Evolutionary conservation across 2,797 vertebrate species (phyloP).

Genomic region (Platyrinchus mystaceus): DNA sequence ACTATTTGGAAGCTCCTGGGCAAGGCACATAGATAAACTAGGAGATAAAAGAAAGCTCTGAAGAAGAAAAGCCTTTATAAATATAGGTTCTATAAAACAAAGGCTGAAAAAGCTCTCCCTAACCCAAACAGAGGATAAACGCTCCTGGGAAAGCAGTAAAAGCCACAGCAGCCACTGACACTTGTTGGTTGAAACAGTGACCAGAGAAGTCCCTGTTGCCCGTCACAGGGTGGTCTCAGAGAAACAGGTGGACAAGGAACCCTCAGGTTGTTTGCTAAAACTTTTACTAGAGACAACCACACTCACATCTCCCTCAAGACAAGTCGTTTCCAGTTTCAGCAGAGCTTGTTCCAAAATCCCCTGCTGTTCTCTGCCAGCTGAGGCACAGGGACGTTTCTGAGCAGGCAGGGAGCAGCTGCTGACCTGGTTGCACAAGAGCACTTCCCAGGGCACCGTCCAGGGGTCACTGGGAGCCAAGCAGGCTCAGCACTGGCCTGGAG

Average conservation of each 20-base stretch:
- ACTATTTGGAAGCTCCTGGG: not conserved
- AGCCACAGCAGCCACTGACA: not conserved
- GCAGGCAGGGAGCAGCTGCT: not conserved
- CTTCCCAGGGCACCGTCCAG: not conserved
- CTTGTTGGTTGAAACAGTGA: rapidly evolving
- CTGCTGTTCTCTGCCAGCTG: not conserved
- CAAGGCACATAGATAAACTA: not conserved
- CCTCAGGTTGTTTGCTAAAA: not conserved
- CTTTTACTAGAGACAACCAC: rapidly evolving
- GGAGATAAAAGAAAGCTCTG: not conserved
- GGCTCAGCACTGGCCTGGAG: not conserved
- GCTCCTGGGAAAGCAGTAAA: not conserved
- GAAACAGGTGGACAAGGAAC: not conserved
- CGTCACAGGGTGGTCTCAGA: rapidly evolving
- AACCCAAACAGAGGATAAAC: not conserved
- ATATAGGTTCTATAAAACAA: not conserved
- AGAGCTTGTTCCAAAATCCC: not conserved
- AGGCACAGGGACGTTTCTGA: not conserved
- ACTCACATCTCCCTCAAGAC: not conserved
- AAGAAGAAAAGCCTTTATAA: not conserved
- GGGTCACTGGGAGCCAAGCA: not conserved
- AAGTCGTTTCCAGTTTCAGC: not conserved
- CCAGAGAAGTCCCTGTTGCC: not conserved
- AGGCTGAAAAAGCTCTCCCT: not conserved
- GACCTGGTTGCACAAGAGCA: not conserved